Conservation (phyloP, 2,888 invertebrate genomes). For the Calameuta filiformis region DNA sequence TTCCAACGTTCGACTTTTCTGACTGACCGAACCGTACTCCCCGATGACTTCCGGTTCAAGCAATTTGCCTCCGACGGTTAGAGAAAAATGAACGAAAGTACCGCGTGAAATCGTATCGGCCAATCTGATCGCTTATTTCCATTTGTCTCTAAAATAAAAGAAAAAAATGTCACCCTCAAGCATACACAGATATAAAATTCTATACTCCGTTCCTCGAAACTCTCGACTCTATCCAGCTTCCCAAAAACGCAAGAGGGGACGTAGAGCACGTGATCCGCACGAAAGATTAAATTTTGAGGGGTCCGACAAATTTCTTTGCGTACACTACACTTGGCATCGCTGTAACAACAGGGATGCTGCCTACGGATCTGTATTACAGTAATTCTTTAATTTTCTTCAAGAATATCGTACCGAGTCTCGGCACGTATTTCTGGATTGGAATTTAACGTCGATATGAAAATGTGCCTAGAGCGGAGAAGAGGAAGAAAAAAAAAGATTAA, state of each 20-base stretch:
- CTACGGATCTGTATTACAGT: not conserved
- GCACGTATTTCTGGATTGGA: not conserved
- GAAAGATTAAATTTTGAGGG: not conserved
- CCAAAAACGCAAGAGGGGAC: not conserved
- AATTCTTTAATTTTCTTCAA: not conserved
- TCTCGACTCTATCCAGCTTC: not conserved
- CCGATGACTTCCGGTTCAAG: not conserved
- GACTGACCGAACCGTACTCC: not conserved
- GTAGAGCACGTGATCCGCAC: not conserved
- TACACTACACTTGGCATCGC: not conserved
- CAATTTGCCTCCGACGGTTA: not conserved
- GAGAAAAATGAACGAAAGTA: not conserved
- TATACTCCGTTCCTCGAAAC: not conserved
- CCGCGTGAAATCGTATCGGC: not conserved
- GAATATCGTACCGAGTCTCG: not conserved
- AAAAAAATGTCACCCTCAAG: not conserved
- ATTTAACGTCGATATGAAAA: not conserved
- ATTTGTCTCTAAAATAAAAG: not conserved
- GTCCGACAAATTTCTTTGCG: not conserved
- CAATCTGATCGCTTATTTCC: not conserved
- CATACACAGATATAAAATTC: not conserved
- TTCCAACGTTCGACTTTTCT: not conserved
- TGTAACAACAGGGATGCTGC: not conserved
- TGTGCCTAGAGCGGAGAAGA: not conserved
- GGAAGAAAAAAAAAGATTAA: not conserved